Evolutionary conservation across 2,888 invertebrate genomes (phyloP), one percentile per base, ranked within the genome.

Genomic region (Minunthozetes semirufus): DNA sequence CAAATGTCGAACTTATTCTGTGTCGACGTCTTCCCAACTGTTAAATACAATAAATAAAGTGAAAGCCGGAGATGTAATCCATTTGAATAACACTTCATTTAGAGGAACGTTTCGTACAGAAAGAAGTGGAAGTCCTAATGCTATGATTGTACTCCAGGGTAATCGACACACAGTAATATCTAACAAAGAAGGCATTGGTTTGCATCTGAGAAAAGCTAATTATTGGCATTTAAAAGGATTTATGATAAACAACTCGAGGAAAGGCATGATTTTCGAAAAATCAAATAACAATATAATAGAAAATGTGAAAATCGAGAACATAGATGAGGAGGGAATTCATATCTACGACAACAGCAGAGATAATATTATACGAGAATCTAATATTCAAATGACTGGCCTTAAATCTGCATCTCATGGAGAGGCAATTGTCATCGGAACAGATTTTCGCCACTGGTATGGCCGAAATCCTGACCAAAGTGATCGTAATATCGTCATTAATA

Each of bases 311-410:
- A 38, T 73, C 9, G 33, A 73, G 9, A 53, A 73, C 38, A 56
- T 73, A 2, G 66, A 68, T n/a, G 63, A 73, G 15, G 73, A 73
- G 25, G 73, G 73, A 6, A 46, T 73, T 33, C 73, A 73, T 59
- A 2, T 73, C 8, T 38, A 38, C 13, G 38, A 68, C 15, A 70
- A 63, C 33, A 73, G 73, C 61, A 33, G 15, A 71, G 73, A 73
- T 66, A 73, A 73, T 63, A n/a, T 73, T 11, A 17, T 73, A 3
- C 38, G 48, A 8, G 19, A 63, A 5, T 29, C 59, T 4, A 48
- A 27, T 33, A 59, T 73, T 25, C 33, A 25, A n/a, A 38, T 33
- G 27, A 73, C 73, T 13, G 73, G 73, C 25, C 4, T 68, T 1
- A 68, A 73, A 15, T 27, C 59, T n/a, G 33, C 73, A 9, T 4